These are phyloP conservation scores for Volucella bombylans DNA, from an alignment of 2,888 invertebrate species.

Conservation along the genomic window DNA sequence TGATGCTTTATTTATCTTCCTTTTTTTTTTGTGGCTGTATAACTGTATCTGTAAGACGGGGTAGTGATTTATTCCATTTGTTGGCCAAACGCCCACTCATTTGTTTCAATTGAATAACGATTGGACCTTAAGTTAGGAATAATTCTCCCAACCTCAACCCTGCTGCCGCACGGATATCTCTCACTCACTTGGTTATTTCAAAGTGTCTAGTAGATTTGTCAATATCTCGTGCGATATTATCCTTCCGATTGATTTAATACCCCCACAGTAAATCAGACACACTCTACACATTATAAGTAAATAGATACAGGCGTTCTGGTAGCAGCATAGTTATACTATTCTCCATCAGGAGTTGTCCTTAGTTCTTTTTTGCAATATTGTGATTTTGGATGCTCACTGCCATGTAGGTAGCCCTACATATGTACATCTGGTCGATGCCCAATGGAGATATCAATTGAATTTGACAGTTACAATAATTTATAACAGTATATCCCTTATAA, in stretches of 20 bases:
- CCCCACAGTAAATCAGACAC: constrained; percentile 61
- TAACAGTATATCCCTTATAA: constrained; percentile 61
- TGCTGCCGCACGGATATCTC: background rate
- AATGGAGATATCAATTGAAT: constrained; percentile 72
- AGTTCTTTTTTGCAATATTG: constrained; percentile 53
- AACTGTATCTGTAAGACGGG: constrained; percentile 40
- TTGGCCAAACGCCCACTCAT: constrained; percentile 71
- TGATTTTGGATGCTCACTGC: constrained; percentile 36
- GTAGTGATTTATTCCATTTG: constrained; percentile 68
- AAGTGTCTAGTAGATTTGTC: constrained; percentile 72
- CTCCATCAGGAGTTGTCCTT: constrained; percentile 10
- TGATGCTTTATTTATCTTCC: constrained; percentile 11
- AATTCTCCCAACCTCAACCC: constrained; percentile 31
- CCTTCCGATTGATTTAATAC: constrained; percentile 68
- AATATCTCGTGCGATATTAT: constrained; percentile 70
- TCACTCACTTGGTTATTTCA: constrained; percentile 38
- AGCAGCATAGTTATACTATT: background rate
- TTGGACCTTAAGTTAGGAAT: constrained; percentile 60
- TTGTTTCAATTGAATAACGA: constrained; percentile 72
- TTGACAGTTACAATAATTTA: constrained; percentile 74
- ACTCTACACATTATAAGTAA: constrained; percentile 44
- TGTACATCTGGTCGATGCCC: constrained; percentile 68
- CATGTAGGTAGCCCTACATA: background rate
- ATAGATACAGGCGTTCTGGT: constrained; percentile 32
- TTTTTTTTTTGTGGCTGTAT: constrained; percentile 10